Evolutionary conservation across 2,797 vertebrate species (phyloP).

Genomic region (Chrysocyon brachyurus): DNA sequence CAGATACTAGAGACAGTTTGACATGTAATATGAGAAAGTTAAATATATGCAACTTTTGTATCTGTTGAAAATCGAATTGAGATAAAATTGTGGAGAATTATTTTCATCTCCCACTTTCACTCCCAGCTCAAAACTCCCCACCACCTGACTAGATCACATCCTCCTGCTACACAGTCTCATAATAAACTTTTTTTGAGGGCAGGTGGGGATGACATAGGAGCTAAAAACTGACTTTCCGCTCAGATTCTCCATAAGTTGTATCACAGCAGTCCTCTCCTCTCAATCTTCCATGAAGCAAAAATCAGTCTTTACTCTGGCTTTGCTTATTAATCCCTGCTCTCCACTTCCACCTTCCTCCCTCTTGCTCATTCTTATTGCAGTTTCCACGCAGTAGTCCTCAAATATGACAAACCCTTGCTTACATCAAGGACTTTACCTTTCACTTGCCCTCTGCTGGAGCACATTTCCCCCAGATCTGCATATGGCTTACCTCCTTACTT

Average conservation of each 20-base stretch:
- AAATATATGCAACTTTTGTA: neutral
- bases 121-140: neutral
- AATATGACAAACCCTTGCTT: neutral
- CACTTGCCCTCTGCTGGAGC: neutral
- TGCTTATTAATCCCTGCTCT: neutral
- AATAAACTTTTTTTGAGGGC: neutral
- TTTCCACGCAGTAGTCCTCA: neutral
- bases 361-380: neutral
- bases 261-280: neutral
- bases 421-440: neutral
- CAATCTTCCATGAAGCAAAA: neutral
- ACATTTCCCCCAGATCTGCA: neutral
- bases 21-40: neutral
- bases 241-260: neutral
- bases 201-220: neutral
- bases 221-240: neutral
- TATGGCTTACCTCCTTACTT: neutral
- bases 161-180: neutral
- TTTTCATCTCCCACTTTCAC: neutral
- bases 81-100: neutral
- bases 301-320: neutral
- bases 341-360: neutral
- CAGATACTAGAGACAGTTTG: neutral
- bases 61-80: conserved; percentile 11
- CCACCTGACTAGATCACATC: neutral